Conservation (phyloP, 2,797 vertebrate genomes). For the Falco cherrug region DNA sequence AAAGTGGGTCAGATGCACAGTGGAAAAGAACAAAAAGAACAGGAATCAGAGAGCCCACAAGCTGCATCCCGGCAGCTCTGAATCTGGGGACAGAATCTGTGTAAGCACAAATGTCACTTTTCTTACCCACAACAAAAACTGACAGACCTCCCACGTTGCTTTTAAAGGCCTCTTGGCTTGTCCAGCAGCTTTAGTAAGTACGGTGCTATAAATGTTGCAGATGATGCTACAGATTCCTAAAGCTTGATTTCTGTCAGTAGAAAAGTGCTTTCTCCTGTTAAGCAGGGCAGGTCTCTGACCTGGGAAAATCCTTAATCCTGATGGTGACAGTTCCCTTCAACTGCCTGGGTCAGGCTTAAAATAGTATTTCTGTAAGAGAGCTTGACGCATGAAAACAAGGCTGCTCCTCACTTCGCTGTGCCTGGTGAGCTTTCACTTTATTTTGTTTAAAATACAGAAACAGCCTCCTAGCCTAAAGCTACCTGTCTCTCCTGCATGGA, state of each 20-base stretch:
- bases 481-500: neutral
- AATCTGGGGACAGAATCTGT: neutral
- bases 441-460: neutral
- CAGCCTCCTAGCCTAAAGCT: neutral
- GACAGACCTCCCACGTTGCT: neutral
- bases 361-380: constrained; percentile 18
- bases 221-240: neutral
- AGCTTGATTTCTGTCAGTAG: constrained; percentile 29
- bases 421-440: neutral
- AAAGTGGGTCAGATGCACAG: neutral
- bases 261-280: constrained; percentile 39
- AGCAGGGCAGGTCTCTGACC: constrained; percentile 50
- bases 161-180: neutral
- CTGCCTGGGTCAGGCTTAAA: constrained; percentile 42
- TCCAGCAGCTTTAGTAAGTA: constrained; percentile 16
- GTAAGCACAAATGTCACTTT: neutral
- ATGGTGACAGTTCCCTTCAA: constrained; percentile 41
- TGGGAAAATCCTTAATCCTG: constrained; percentile 60
- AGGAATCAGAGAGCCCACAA: neutral
- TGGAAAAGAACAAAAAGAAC: neutral
- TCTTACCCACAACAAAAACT: neutral
- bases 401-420: neutral
- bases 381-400: neutral
- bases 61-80: neutral
- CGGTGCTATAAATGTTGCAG: neutral